Conservation (phyloP, 2,113 vertebrate genomes). For the Poecile atricapillus region DNA sequence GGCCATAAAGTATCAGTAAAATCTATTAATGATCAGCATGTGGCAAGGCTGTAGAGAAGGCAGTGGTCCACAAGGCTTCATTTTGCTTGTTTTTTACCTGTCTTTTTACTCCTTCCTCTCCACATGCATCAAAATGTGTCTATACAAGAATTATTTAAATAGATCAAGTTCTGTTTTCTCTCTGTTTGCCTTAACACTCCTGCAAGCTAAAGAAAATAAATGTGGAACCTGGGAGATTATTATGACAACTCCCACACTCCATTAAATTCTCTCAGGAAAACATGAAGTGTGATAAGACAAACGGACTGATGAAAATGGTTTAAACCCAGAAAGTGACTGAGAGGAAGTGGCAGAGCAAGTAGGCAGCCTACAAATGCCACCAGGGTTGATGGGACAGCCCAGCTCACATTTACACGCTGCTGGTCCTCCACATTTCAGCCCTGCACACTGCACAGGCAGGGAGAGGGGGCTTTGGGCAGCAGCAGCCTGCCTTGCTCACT, state of each 20-base stretch:
- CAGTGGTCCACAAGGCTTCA: background rate
- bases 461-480: background rate
- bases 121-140: background rate
- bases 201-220: conserved; percentile 44
- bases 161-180: background rate
- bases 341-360: background rate
- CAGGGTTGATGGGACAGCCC: background rate
- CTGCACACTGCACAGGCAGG: accelerated
- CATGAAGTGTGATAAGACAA: background rate
- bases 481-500: background rate
- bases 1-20: background rate
- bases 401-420: accelerated
- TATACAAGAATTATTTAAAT: background rate
- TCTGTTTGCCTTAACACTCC: background rate
- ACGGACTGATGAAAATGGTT: background rate
- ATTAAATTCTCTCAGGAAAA: conserved; percentile 38
- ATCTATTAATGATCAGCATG: background rate
- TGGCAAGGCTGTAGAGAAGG: background rate
- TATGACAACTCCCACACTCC: conserved; percentile 20
- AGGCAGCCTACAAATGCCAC: background rate
- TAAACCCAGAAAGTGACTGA: background rate
- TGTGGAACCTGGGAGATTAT: background rate
- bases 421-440: background rate
- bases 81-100: background rate
- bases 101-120: background rate